These are phyloP conservation scores for Ramazzottius varieornatus DNA, from an alignment of 2,888 invertebrate species.

Conservation along the genomic window DNA sequence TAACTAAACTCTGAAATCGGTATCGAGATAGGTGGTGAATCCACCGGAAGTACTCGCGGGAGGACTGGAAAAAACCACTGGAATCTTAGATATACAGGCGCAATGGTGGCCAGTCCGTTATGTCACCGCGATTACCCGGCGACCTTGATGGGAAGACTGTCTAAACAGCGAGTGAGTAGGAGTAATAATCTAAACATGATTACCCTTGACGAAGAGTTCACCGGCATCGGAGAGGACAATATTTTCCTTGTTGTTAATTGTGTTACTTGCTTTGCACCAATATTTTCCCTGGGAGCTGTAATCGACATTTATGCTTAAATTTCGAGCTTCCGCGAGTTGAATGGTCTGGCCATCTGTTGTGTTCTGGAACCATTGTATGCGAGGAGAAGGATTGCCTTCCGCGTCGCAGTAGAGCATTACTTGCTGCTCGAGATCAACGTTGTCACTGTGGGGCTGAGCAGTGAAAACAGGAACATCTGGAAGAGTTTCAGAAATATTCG, in stretches of 20 bases:
- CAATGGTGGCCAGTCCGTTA: no score
- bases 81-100: no score
- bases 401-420: neutral
- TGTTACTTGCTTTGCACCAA: constrained; percentile 2
- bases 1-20: no score
- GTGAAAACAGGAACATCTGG: neutral
- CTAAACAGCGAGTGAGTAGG: no score
- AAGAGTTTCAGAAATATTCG: no score
- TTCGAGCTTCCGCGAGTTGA: neutral
- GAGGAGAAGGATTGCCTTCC: neutral
- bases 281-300: constrained; percentile 3
- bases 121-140: no score
- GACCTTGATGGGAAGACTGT: no score
- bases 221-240: neutral
- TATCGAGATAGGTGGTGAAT: no score
- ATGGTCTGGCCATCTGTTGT: constrained; percentile 1
- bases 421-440: neutral
- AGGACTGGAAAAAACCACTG: no score
- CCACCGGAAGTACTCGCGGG: no score
- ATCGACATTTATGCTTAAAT: neutral
- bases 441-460: neutral
- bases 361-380: constrained; percentile 3
- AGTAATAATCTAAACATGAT: no score
- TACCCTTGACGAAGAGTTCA: constrained; percentile 2
- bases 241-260: constrained; percentile 1